A percentile compares a stretch with the other conserved stretches of the same genome.
Evolutionary conservation across 2,113 vertebrate species (phyloP).

Genomic region (Lepisosteus osseus): DNA sequence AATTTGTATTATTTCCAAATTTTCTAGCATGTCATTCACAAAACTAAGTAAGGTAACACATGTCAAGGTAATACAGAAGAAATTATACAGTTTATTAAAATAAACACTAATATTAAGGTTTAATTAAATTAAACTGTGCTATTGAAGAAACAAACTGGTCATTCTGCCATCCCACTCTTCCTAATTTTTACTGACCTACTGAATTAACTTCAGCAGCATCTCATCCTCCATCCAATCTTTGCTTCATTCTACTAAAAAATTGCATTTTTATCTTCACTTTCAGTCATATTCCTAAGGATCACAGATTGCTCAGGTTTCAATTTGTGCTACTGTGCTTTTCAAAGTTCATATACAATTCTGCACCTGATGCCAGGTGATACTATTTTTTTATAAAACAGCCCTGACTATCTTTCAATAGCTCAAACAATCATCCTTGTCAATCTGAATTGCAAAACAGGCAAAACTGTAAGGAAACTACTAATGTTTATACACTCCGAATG

Average conservation of each 20-base stretch:
- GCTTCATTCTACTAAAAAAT: slow-evolving; percentile 33
- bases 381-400: slow-evolving; percentile 36
- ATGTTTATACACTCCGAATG: slow-evolving; percentile 34
- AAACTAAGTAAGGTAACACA: background rate
- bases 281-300: slow-evolving; percentile 49
- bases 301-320: slow-evolving; percentile 62
- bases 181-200: slow-evolving; percentile 27
- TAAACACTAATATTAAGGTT: background rate
- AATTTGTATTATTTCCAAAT: too few relatives aligned
- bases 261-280: slow-evolving; percentile 40
- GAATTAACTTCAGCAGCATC: slow-evolving; percentile 50
- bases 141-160: background rate
- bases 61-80: background rate
- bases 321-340: slow-evolving; percentile 46
- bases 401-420: slow-evolving; percentile 33
- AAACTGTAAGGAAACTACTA: slow-evolving; percentile 38
- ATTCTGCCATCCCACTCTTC: background rate
- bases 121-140: background rate
- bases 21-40: background rate
- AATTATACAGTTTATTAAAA: slow-evolving; percentile 21
- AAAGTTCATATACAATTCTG: slow-evolving; percentile 46
- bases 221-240: slow-evolving; percentile 38
- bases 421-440: slow-evolving; percentile 52
- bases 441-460: slow-evolving; percentile 43
- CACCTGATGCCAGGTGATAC: slow-evolving; percentile 46